phyloP scores from a whole-genome alignment of 2,888 invertebrate species.

The Ethmia dodecea region DNA sequence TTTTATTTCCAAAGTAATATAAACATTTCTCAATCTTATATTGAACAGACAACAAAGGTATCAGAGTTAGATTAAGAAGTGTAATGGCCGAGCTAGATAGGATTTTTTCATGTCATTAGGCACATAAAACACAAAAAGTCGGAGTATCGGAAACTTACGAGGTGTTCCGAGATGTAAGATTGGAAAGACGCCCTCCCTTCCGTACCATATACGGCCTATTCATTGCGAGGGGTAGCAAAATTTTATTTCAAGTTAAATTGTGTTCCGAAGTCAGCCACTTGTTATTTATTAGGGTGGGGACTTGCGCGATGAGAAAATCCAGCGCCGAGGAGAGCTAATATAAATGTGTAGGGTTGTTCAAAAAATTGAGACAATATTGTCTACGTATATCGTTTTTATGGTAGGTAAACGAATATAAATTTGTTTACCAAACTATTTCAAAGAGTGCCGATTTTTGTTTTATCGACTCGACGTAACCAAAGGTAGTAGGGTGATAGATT shows the following conservation, averaged over 20 bases:
- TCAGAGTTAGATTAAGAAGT: conserved; percentile 1
- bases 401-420: no score
- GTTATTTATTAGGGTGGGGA: conserved; percentile 57
- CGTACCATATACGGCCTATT: conserved; percentile 60
- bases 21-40: no score
- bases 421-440: no score
- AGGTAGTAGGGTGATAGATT: no score
- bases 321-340: no score
- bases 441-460: no score
- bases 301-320: no score
- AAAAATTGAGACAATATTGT: no score
- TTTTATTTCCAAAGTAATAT: no score
- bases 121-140: conserved; percentile 42
- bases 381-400: no score
- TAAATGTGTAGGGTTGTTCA: no score
- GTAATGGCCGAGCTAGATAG: conserved; percentile 9
- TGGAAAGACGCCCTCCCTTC: conserved; percentile 49
- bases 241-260: conserved; percentile 75
- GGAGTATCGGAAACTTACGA: conserved; percentile 45
- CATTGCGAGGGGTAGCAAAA: conserved; percentile 62
- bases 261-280: conserved; percentile 62
- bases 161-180: conserved; percentile 51
- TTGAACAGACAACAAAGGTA: background rate
- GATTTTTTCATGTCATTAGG: conserved; percentile 49
- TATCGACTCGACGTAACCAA: no score